These are phyloP conservation scores for Boleophthalmus pectinirostris DNA, from an alignment of 2,113 vertebrate species.

Conservation along the genomic window DNA sequence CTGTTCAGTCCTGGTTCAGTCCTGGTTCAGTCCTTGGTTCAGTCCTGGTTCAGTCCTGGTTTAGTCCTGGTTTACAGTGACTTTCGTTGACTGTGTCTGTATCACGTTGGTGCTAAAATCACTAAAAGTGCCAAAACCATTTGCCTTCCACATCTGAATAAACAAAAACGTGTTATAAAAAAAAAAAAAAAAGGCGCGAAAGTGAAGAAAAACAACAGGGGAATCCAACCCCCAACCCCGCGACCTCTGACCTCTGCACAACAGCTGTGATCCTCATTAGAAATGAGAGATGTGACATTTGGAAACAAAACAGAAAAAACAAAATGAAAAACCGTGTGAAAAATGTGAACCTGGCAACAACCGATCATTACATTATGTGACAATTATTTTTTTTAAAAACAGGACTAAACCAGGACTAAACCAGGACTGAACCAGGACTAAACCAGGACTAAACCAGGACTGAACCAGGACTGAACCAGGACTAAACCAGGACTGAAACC, in stretches of 20 bases:
- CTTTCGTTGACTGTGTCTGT: background rate
- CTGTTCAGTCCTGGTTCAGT: no score
- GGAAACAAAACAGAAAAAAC: background rate
- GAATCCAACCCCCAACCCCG: conserved; percentile 23
- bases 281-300: background rate
- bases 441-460: no score
- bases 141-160: conserved; percentile 46
- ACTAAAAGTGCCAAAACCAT: background rate
- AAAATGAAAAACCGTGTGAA: no score
- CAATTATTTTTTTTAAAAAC: background rate
- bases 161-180: conserved; percentile 24
- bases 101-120: conserved; percentile 1
- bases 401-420: background rate
- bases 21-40: no score
- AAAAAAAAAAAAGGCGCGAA: background rate
- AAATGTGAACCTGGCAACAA: no score
- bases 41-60: no score
- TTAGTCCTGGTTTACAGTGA: background rate
- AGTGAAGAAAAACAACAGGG: conserved; percentile 26
- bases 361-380: no score
- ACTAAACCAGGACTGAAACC: no score
- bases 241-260: conserved; percentile 38
- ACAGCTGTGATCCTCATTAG: conserved; percentile 56
- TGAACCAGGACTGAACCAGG: no score
- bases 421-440: no score